These are phyloP conservation scores for Catalaphyllia jardinei DNA, from an alignment of 64 coral and sea anemone genomes.

Conservation along the genomic window DNA sequence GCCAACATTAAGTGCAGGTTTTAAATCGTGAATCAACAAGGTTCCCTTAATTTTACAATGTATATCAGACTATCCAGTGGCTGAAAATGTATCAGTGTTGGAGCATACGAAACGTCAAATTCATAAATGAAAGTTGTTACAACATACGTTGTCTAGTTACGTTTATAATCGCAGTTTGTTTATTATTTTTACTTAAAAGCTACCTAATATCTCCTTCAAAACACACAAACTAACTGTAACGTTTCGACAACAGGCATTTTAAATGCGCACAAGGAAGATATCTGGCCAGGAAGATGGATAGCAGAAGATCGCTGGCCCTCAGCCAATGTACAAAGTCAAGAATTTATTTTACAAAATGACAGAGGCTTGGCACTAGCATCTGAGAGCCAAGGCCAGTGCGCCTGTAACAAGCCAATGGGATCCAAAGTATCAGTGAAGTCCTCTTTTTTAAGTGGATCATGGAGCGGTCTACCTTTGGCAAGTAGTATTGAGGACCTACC, in stretches of 20 bases:
- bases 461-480: constrained; percentile 26
- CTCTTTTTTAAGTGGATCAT: constrained; percentile 48
- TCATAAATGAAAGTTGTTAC: too few relatives aligned
- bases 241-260: constrained; percentile 46
- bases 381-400: neutral
- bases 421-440: constrained; percentile 13
- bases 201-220: too few relatives aligned
- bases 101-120: too few relatives aligned
- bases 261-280: constrained; percentile 28
- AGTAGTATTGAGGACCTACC: constrained; percentile 40
- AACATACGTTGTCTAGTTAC: too few relatives aligned
- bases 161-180: too few relatives aligned
- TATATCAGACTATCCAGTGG: too few relatives aligned
- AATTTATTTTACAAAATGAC: neutral
- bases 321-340: constrained; percentile 39
- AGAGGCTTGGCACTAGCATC: neutral
- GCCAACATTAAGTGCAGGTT: too few relatives aligned
- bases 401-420: neutral
- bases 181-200: too few relatives aligned
- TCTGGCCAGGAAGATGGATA: constrained; percentile 82
- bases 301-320: constrained; percentile 76
- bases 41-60: too few relatives aligned
- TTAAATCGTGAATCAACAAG: too few relatives aligned
- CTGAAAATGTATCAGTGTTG: too few relatives aligned
- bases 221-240: neutral